Conservation (phyloP, 2,888 invertebrate genomes). For the Aricia artaxerxes region DNA sequence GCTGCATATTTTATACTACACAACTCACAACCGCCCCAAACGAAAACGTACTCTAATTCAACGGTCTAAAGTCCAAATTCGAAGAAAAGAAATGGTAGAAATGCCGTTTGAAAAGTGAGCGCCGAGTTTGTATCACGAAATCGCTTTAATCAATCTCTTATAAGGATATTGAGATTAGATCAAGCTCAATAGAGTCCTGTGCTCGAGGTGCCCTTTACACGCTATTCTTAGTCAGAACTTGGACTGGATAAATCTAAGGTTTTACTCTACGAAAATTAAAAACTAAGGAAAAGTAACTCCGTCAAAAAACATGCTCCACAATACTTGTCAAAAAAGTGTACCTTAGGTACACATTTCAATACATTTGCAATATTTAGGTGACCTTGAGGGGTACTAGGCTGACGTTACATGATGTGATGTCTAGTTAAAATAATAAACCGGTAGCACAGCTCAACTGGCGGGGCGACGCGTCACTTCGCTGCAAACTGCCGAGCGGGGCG, state of each 20-base stretch:
- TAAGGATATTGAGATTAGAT: conserved; percentile 37
- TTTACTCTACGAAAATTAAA: neutral
- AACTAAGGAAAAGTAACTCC: no score
- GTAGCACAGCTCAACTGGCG: no score
- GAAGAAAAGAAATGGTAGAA: neutral
- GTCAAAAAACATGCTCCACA: no score
- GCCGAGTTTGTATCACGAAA: conserved; percentile 41
- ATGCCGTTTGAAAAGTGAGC: conserved; percentile 32
- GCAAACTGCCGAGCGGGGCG: no score
- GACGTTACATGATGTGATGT: no score
- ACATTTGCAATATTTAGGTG: no score
- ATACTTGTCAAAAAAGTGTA: no score
- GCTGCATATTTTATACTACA: conserved; percentile 69
- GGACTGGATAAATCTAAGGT: neutral
- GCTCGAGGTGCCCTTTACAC: conserved; percentile 25
- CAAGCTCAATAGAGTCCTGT: conserved; percentile 17
- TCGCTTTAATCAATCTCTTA: conserved; percentile 41
- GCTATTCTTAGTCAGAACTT: neutral
- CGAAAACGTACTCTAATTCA: conserved; percentile 29
- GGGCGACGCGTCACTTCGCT: no score
- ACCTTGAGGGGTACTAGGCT: no score
- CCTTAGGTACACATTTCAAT: no score
- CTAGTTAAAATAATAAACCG: no score
- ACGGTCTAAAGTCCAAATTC: conserved; percentile 18
- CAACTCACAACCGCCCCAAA: conserved; percentile 31